phyloP scores from a whole-genome alignment of 2,113 vertebrate genomes.

The Ovis canadensis region DNA sequence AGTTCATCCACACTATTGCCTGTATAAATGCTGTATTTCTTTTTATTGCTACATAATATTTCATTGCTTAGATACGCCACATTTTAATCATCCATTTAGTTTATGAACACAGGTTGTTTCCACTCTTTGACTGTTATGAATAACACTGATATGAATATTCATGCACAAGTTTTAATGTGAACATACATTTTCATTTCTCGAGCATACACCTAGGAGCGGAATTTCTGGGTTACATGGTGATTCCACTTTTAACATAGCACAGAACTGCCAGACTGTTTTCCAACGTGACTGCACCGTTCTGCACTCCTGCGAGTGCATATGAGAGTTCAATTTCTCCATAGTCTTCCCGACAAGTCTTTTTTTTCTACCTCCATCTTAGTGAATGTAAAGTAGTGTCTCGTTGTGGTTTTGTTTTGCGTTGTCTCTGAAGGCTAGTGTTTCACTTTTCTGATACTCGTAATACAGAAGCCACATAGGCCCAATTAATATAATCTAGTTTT shows the following conservation, averaged over 20 bases:
- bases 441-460: background rate
- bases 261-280: background rate
- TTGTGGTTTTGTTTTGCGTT: background rate
- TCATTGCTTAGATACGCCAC: background rate
- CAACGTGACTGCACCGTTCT: background rate
- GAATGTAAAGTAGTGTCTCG: background rate
- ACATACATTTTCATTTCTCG: background rate
- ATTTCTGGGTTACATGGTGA: background rate
- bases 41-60: background rate
- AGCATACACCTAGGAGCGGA: background rate
- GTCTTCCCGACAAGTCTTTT: background rate
- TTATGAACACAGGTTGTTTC: background rate
- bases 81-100: background rate
- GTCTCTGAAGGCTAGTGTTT: background rate
- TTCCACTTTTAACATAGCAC: background rate
- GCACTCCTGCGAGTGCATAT: background rate
- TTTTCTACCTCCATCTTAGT: background rate
- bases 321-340: background rate
- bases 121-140: background rate
- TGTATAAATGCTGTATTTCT: background rate
- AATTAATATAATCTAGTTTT: background rate
- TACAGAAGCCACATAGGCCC: background rate
- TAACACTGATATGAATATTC: background rate
- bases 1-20: background rate
- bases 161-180: background rate